Conservation (phyloP, 2,888 invertebrate genomes). For the Parelbella ahira region DNA sequence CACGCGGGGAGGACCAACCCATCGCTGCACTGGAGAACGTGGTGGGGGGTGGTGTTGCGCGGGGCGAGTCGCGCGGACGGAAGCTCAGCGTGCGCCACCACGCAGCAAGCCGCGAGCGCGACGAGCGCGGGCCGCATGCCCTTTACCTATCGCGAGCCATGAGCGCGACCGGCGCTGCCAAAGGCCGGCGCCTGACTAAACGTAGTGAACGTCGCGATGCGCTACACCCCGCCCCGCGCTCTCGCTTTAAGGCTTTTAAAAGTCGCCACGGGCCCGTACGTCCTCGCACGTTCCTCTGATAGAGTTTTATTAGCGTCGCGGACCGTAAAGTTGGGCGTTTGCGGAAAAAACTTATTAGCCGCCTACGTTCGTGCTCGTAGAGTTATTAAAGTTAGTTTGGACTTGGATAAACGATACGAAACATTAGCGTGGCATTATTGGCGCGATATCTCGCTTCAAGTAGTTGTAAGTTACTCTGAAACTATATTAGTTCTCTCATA, state of each 20-base stretch:
- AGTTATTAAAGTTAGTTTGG: constrained; percentile 52
- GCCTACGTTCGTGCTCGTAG: constrained; percentile 33
- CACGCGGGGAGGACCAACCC: constrained; percentile 95
- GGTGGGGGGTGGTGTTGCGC: constrained; percentile 61
- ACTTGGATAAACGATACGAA: constrained; percentile 28
- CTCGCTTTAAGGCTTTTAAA: constrained; percentile 34
- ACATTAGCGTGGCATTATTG: constrained; percentile 7
- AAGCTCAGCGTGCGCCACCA: constrained; percentile 65
- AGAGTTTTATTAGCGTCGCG: constrained; percentile 62
- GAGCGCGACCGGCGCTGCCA: constrained; percentile 69
- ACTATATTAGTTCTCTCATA: too few species aligned
- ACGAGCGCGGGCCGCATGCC: constrained; percentile 75
- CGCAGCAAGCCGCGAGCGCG: constrained; percentile 73
- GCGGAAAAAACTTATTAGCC: constrained; percentile 55
- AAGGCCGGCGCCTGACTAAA: constrained; percentile 76
- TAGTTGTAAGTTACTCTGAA: too few species aligned
- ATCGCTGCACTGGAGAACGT: constrained; percentile 83
- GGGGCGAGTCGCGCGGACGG: constrained; percentile 58
- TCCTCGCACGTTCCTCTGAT: constrained; percentile 40
- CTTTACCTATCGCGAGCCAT: constrained; percentile 62
- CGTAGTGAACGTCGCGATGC: constrained; percentile 38
- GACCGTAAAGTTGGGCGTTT: constrained; percentile 49
- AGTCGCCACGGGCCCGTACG: constrained; percentile 30
- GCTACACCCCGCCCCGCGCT: constrained; percentile 30
- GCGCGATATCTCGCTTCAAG: background rate